Conservation (phyloP, 1,140 invertebrate genomes). For the Neodiprion lecontei region DNA sequence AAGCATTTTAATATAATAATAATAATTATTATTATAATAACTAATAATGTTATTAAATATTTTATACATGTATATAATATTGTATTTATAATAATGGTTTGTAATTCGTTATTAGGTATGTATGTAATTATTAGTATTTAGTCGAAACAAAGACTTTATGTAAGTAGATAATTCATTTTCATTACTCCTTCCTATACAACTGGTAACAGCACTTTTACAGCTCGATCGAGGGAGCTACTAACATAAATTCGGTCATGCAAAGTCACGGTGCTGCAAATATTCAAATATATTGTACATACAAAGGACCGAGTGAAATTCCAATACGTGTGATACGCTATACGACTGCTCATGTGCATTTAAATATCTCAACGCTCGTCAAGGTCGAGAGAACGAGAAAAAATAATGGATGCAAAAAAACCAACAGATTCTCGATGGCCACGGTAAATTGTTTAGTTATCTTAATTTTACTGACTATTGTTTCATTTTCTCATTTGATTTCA, state of each 20-base stretch:
- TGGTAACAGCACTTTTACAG: constrained; percentile 22
- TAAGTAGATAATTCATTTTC: constrained; percentile 43
- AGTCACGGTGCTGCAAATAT: too few species aligned
- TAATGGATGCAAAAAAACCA: too few species aligned
- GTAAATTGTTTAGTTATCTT: not conserved
- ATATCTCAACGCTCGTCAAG: too few species aligned
- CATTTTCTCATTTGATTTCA: not conserved
- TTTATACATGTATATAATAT: constrained; percentile 46
- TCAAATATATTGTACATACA: too few species aligned
- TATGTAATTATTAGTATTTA: constrained; percentile 35
- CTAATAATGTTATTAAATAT: constrained; percentile 50
- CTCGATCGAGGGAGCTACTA: constrained; percentile 11
- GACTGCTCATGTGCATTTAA: too few species aligned
- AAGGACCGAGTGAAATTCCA: too few species aligned
- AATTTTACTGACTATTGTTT: not conserved
- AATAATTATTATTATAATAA: constrained; percentile 27
- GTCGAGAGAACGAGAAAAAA: too few species aligned
- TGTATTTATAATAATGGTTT: constrained; percentile 43
- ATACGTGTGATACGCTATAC: too few species aligned
- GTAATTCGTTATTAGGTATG: constrained; percentile 34
- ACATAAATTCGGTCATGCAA: too few species aligned
- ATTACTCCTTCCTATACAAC: constrained; percentile 26
- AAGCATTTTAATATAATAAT: constrained; percentile 24
- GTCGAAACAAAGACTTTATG: constrained; percentile 49
- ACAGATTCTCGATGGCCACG: too few species aligned